Conservation (phyloP, 2,797 vertebrate species). For the Crenuchus spilurus region DNA sequence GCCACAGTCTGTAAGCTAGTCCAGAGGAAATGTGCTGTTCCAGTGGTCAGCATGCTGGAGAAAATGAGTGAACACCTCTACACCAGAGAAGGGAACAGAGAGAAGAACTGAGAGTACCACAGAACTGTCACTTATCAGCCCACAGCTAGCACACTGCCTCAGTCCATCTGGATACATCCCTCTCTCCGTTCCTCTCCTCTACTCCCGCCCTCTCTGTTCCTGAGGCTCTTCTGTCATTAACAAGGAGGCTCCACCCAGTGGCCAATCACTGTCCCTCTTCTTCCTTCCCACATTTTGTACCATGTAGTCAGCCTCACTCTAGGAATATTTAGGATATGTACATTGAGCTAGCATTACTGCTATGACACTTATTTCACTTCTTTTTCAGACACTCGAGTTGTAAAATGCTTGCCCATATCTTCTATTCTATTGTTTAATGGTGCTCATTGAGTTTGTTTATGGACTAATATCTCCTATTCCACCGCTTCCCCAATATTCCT, state of each 20-base stretch:
- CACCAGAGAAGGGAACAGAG: background rate
- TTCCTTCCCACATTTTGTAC: background rate
- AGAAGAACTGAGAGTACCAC: background rate
- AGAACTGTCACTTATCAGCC: conserved; percentile 22
- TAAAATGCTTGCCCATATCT: no score
- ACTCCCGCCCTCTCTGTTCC: conserved; percentile 46
- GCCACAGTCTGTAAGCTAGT: conserved; percentile 50
- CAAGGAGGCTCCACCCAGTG: conserved; percentile 77
- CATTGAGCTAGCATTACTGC: no score
- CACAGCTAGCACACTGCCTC: conserved; percentile 58
- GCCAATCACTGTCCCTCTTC: conserved; percentile 53
- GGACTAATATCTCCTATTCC: no score
- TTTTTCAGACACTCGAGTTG: no score
- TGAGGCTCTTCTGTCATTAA: conserved; percentile 51
- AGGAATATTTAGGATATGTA: no score
- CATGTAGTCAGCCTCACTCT: background rate
- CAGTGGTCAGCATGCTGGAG: background rate
- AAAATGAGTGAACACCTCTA: conserved; percentile 28
- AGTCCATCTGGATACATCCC: conserved; percentile 66
- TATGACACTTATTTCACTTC: no score
- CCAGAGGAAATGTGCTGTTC: conserved; percentile 7
- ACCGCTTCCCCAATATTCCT: no score
- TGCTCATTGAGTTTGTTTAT: no score
- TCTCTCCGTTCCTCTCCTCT: conserved; percentile 31
- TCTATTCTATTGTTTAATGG: no score